Base-by-base conservation (phyloP, 2,888 invertebrate species). In the Cosmia trapezina region DNA sequence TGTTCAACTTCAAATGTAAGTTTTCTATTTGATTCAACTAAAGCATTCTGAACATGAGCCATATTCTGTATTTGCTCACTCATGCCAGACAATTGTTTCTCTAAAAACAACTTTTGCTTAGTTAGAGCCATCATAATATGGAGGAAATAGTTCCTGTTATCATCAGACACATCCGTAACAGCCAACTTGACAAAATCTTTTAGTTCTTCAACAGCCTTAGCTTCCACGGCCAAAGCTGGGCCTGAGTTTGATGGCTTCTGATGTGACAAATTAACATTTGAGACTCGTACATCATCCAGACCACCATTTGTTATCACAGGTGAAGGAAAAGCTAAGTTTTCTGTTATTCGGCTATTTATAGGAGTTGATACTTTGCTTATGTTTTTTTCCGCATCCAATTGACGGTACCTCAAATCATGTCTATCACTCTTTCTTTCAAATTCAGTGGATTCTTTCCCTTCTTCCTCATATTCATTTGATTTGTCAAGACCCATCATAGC, bases 81-180 rank as follows among this genome's bases (percentile, higher is more conserved):
- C 89, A 96, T 90, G 1, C 82, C 87, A 5, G 87, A 68, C 45
- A 96, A 83, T 73, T 96, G 94, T 73, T 96, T 96, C 76, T 96
- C 96, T 63, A 96, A 89, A 89, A 91, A 96, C 74, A 96, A 78
- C 76, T 95, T 94, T 76, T 96, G 96, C 84, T 96, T 96, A 1
- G 96, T 96, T 28, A 96, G 88, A 45, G 93, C 94, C 94, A 96
- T 94, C 94, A 95, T 96, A n/a, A 95, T 91, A 70, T 94, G 94
- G 0, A 96, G 91, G 78, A 94, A 96, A 87, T 94, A 94, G 83
- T 95, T 94, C 69, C 93, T 91, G 74, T 94, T 96, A 71, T 95
- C 94, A 83, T 94, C 94, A 2, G 94, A 91, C 4, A 95, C 91
- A 89, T 96, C 95, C 1, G 93, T 88, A 56, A 96, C 75, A 54